Conservation (phyloP, 2,113 vertebrate genomes). For the Gobius niger region DNA sequence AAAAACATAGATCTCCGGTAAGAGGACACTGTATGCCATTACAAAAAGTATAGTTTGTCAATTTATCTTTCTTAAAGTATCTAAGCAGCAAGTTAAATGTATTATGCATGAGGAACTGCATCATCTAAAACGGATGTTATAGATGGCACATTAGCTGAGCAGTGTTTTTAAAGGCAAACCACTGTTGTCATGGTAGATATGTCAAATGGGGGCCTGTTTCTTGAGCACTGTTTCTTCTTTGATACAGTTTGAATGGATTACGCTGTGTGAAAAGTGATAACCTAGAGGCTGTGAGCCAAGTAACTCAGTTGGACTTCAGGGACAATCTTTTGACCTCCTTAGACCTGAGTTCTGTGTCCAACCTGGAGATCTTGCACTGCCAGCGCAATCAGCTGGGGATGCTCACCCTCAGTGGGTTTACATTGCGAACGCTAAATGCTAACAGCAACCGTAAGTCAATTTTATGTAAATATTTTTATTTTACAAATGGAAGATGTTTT, state of each 20-base stretch:
- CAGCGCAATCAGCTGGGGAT: slow-evolving; percentile 88
- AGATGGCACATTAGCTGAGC: too few relatives aligned
- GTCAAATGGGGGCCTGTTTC: background rate
- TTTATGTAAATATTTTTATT: slow-evolving; percentile 14
- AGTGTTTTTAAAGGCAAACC: too few relatives aligned
- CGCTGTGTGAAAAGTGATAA: slow-evolving; percentile 75
- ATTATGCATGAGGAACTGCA: too few relatives aligned
- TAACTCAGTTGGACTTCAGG: slow-evolving; percentile 88
- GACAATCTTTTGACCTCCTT: slow-evolving; percentile 86
- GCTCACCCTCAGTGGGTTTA: slow-evolving; percentile 87
- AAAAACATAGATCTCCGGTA: slow-evolving; percentile 91
- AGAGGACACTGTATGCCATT: slow-evolving; percentile 29
- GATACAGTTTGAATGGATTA: slow-evolving; percentile 85
- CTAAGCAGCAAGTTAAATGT: too few relatives aligned
- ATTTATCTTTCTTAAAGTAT: too few relatives aligned
- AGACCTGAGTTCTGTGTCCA: slow-evolving; percentile 85
- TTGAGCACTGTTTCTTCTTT: background rate
- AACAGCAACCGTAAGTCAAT: slow-evolving; percentile 85
- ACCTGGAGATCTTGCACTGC: slow-evolving; percentile 90
- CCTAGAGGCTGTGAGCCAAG: slow-evolving; percentile 81
- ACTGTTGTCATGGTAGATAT: too few relatives aligned
- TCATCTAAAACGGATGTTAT: too few relatives aligned
- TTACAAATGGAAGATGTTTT: slow-evolving; percentile 17
- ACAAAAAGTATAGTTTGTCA: too few relatives aligned
- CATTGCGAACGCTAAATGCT: slow-evolving; percentile 84